These are phyloP conservation scores for Clostera curtula DNA, from an alignment of 2,888 invertebrate species.

Conservation along the genomic window DNA sequence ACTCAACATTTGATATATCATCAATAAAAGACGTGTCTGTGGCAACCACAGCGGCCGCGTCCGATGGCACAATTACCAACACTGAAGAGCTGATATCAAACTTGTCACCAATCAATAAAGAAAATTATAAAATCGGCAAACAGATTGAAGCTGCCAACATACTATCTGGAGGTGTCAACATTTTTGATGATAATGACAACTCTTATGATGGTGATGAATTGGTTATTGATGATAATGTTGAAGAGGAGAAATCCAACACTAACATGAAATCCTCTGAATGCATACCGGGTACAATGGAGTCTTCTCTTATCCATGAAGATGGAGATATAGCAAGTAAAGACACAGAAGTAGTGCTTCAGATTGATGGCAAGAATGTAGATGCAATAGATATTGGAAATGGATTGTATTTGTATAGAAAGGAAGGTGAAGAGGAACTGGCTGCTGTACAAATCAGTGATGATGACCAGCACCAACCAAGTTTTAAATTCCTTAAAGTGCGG, in stretches of 20 bases:
- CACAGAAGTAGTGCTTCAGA: constrained; percentile 60
- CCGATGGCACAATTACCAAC: constrained; percentile 35
- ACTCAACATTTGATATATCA: constrained; percentile 52
- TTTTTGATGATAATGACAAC: constrained; percentile 71
- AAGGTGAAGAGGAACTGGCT: constrained; percentile 58
- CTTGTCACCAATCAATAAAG: constrained; percentile 54
- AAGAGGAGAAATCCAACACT: constrained; percentile 43
- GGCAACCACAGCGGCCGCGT: constrained; percentile 28
- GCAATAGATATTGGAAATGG: constrained; percentile 69
- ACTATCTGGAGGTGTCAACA: constrained; percentile 63
- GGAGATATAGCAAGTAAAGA: constrained; percentile 46
- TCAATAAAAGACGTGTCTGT: constrained; percentile 49
- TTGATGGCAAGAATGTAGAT: constrained; percentile 66
- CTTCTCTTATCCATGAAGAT: constrained; percentile 31
- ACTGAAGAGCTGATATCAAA: constrained; percentile 44
- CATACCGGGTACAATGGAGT: constrained; percentile 28
- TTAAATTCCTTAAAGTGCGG: constrained; percentile 70
- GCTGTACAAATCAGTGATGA: constrained; percentile 62
- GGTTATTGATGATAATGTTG: constrained; percentile 64
- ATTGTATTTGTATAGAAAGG: constrained; percentile 60
- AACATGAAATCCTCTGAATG: constrained; percentile 31
- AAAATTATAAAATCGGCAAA: constrained; percentile 57
- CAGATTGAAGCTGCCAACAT: constrained; percentile 68
- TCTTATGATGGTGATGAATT: constrained; percentile 67
- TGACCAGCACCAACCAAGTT: constrained; percentile 50